A percentile compares a stretch with the other conserved stretches of the same genome.
Evolutionary conservation across 2,113 vertebrate species (phyloP).

Genomic region (Lepus timidus): DNA sequence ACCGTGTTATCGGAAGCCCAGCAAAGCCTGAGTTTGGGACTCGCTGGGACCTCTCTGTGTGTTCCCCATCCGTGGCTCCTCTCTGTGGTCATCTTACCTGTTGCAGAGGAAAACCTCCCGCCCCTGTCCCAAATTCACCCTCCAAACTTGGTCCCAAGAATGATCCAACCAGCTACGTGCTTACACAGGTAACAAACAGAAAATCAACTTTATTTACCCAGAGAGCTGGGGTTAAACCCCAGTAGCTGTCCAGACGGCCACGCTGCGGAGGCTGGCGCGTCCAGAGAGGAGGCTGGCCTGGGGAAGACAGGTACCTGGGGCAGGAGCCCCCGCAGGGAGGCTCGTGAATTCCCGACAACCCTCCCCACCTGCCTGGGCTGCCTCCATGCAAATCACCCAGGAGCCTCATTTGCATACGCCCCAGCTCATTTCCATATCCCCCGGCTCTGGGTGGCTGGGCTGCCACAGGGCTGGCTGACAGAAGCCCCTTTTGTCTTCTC

Average conservation of each 20-base stretch:
- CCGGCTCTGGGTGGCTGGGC: conserved; percentile 24
- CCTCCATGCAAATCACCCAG: conserved; percentile 62
- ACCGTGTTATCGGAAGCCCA: neutral
- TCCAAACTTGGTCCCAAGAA: neutral
- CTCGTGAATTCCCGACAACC: neutral
- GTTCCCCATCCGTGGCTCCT: neutral
- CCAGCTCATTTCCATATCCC: conserved; percentile 78
- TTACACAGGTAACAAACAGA: conserved; percentile 30
- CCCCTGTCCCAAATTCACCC: neutral
- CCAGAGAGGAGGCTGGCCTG: neutral
- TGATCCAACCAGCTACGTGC: neutral
- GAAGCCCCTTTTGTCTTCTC: conserved; percentile 77
- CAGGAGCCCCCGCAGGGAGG: neutral
- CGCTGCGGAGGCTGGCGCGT: neutral
- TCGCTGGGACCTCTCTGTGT: neutral
- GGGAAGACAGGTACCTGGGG: conserved; percentile 23
- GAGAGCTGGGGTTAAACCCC: conserved; percentile 29
- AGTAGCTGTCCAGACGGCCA: neutral
- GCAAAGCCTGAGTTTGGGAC: neutral
- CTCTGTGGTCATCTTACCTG: neutral
- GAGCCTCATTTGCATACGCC: conserved; percentile 72
- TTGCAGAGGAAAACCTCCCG: neutral
- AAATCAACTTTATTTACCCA: conserved; percentile 59
- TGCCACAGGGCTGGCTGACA: conserved; percentile 54
- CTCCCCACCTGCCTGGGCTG: conserved; percentile 30